Conservation (phyloP, 2,888 invertebrate genomes). For the Drosophila parthenogenetica region DNA sequence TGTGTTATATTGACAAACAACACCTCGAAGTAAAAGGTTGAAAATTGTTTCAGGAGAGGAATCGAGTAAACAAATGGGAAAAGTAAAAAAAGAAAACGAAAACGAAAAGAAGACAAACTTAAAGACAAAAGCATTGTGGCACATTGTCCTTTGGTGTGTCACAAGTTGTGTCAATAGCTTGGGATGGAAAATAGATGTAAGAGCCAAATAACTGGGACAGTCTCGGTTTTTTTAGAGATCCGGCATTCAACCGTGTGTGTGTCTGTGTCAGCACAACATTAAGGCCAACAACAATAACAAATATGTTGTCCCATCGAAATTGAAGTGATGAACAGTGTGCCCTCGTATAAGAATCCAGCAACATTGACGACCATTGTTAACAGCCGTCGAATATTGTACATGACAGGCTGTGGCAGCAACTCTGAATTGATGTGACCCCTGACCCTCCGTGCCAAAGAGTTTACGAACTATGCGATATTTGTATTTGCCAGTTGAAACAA, state of each 20-base stretch:
- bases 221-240: conserved; percentile 35
- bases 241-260: conserved; percentile 13
- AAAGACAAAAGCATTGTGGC: conserved; percentile 66
- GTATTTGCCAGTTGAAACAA: conserved; percentile 78
- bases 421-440: conserved; percentile 56
- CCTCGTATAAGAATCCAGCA: conserved; percentile 3
- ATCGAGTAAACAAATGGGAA: conserved; percentile 12
- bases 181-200: conserved; percentile 20
- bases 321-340: conserved; percentile 71
- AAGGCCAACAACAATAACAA: conserved; percentile 68
- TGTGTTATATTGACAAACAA: neutral
- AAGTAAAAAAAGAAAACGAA: conserved; percentile 10
- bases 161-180: conserved; percentile 55
- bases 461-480: conserved; percentile 54
- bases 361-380: conserved; percentile 73
- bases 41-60: conserved; percentile 18
- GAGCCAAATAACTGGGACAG: conserved; percentile 36
- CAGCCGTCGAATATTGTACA: conserved; percentile 64
- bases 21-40: conserved; percentile 11
- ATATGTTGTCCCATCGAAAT: conserved; percentile 66
- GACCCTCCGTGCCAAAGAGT: conserved; percentile 9
- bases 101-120: conserved; percentile 51
- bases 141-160: conserved; percentile 59
- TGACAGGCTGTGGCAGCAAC: conserved; percentile 61
- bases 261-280: conserved; percentile 71